Evolutionary conservation across 1,140 invertebrate genomes (phyloP), one percentile per base, ranked within the genome.

Genomic region (Caerostris darwini): DNA sequence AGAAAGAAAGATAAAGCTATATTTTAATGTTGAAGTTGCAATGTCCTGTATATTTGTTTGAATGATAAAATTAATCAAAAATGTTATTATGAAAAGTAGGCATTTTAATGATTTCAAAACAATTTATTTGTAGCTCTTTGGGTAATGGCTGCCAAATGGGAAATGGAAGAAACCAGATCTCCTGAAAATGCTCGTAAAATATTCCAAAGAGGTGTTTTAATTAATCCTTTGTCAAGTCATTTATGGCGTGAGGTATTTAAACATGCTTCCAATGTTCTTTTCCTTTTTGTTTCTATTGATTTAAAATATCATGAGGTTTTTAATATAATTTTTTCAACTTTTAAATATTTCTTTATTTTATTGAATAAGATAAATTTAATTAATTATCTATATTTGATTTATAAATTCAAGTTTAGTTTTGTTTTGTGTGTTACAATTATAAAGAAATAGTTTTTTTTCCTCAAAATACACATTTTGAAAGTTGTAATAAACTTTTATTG

Each of bases 141-240:
- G 97, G 96, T 97, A 69, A 95, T 97, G 92, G 97, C 97, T 7
- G 97, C 97, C 17, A 97, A 97, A 95, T 98, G 97, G 97, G 97
- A 98, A 96, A 97, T 97, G 94, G 97, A 98, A 95, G 97, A 97
- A 94, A 97, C 97, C 94, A 96, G 97, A 19, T 97, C 97, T 95
- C 95, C 97, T 7, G 96, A 97, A n/a, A 97, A 96, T 95, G 97
- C 97, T 50, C 96, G 97, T 94, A 96, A 96, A 88, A 96, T 97
- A 94, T 95, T 98, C 12, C 96, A 98, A 59, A 97, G 97, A 95
- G 98, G 97, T 3, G 96, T 98, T 61, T 96, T 97, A 90, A 96
- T 97, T 95, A 97, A 98, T 95, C 97, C 97, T 50, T 96, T 97
- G 54, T 97, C 97, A 7, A 96, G 97, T 94, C 95, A 97, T 83